Conservation (phyloP, 2,797 vertebrate species). For the Florisuga fusca region DNA sequence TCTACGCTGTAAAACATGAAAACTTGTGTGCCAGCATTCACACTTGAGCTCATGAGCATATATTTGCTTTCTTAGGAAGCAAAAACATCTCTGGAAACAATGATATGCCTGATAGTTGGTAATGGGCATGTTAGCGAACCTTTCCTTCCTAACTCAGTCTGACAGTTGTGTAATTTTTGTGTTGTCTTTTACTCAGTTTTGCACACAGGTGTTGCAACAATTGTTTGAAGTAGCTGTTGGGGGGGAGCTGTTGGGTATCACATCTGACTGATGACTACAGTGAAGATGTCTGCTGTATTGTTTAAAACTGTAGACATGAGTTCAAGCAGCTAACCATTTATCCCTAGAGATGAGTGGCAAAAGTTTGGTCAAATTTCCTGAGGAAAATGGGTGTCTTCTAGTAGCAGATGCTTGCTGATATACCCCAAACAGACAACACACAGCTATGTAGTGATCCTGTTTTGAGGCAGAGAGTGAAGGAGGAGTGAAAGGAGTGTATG, state of each 20-base stretch:
- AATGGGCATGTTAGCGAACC: not conserved
- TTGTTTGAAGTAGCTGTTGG: not conserved
- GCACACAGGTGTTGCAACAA: not conserved
- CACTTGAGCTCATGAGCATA: not conserved
- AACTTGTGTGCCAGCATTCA: not conserved
- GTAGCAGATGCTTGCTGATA: accelerated
- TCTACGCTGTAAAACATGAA: not conserved
- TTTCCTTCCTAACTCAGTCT: not conserved
- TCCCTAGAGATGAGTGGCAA: not conserved
- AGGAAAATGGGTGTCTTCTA: not conserved
- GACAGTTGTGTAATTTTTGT: not conserved
- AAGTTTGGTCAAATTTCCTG: not conserved
- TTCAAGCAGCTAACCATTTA: not conserved
- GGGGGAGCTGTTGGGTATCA: not conserved
- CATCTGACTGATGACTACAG: not conserved
- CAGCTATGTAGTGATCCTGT: not conserved
- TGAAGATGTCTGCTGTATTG: not conserved
- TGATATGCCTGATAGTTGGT: not conserved
- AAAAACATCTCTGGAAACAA: slow-evolving; percentile 45
- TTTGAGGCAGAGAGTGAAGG: not conserved
- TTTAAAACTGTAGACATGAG: not conserved
- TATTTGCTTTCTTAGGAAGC: slow-evolving; percentile 4
- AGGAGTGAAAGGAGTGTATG: not conserved
- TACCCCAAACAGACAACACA: not conserved
- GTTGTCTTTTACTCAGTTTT: not conserved